Percentiles rank a stretch among this genome's conserved stretches.
Evolutionary conservation across 1,140 invertebrate species (phyloP).

Genomic region (Parapsyche elsis): DNA sequence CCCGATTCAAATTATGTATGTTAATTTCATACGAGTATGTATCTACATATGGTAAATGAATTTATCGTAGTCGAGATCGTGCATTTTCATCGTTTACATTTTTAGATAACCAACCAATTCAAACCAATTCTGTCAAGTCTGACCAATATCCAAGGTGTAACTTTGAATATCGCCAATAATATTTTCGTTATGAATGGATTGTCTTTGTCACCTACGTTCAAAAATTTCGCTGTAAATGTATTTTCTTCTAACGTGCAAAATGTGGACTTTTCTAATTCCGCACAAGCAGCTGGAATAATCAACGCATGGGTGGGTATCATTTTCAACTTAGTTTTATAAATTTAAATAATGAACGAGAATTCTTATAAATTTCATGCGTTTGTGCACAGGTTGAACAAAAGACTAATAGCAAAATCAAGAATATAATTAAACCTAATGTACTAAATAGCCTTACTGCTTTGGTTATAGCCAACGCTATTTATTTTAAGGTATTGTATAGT

Average conservation of each 20-base stretch:
- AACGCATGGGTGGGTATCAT: neutral
- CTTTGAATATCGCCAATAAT: conserved; percentile 48
- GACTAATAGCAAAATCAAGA: conserved; percentile 51
- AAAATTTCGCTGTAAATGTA: neutral
- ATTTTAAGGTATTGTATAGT: conserved; percentile 85
- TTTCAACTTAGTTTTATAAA: neutral
- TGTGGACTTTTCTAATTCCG: neutral
- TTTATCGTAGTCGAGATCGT: neutral
- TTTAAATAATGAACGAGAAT: neutral
- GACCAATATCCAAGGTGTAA: conserved; percentile 45
- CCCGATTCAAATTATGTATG: conserved; percentile 58
- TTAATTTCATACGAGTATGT: conserved; percentile 50
- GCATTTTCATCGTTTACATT: neutral
- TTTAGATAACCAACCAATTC: conserved; percentile 41
- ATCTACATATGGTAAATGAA: conserved; percentile 29
- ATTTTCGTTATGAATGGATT: conserved; percentile 47
- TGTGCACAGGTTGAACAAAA: conserved; percentile 47
- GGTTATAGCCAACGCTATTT: conserved; percentile 81
- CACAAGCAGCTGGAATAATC: neutral
- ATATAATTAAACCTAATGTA: conserved; percentile 66
- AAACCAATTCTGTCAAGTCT: conserved; percentile 41
- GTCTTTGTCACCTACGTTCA: neutral
- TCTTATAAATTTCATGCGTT: neutral
- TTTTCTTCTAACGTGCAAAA: neutral
- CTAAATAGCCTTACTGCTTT: conserved; percentile 68